Percentiles rank a stretch among this genome's conserved stretches.
Conservation (phyloP, 2,797 vertebrate species). For the Enteromius viviparus region DNA sequence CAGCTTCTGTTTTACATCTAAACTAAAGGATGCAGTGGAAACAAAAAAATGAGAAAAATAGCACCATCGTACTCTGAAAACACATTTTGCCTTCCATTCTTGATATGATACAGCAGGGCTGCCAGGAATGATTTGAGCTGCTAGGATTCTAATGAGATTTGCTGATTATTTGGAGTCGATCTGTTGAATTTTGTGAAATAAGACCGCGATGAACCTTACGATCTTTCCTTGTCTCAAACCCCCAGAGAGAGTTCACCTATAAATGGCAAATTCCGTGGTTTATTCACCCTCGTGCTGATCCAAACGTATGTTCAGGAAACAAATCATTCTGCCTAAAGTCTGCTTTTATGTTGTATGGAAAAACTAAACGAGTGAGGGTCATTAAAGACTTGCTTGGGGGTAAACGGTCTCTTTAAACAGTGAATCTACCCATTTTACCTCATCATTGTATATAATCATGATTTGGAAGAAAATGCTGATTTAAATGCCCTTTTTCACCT, state of each 20-base stretch:
- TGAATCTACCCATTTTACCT: neutral
- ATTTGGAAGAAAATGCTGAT: constrained; percentile 1
- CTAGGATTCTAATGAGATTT: neutral
- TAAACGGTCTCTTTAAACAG: neutral
- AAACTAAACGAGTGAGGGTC: neutral
- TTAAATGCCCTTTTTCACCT: constrained; percentile 6
- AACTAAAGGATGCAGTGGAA: neutral
- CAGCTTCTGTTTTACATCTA: constrained; percentile 3
- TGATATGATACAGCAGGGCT: neutral
- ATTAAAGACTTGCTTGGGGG: neutral
- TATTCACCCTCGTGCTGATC: neutral
- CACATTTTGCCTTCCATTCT: neutral
- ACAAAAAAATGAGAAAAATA: constrained; percentile 14
- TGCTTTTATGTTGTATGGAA: neutral
- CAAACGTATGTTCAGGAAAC: neutral
- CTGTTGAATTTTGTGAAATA: neutral
- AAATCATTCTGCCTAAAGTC: neutral
- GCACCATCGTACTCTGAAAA: neutral
- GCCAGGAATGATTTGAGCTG: neutral
- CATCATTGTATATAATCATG: constrained; percentile 45
- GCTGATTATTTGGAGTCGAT: neutral
- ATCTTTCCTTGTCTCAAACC: neutral
- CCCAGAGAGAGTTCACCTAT: neutral
- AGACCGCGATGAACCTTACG: neutral
- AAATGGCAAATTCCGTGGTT: neutral